A percentile compares a stretch with the other conserved stretches of the same genome.
phyloP scores from a whole-genome alignment of 64 coral and sea anemone genomes.

The Hydrozoanthus tunicans region DNA sequence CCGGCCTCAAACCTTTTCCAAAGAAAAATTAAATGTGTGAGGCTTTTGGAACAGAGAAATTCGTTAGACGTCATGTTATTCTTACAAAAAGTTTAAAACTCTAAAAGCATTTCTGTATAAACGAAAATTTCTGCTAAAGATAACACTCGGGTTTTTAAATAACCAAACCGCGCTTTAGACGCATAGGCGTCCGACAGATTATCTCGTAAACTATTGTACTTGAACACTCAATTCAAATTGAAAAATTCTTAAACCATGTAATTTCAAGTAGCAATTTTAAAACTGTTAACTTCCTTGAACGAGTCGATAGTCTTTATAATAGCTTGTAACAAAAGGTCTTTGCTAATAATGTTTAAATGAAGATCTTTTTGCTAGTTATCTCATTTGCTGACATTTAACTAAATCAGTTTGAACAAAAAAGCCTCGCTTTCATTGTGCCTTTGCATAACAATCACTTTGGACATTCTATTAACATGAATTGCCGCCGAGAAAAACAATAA shows the following conservation, averaged over 20 bases:
- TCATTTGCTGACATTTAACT: slow-evolving; percentile 3
- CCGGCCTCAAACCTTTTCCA: too few species aligned
- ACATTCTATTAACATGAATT: not conserved
- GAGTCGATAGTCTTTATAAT: not conserved
- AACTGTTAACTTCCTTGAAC: not conserved
- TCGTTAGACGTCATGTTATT: too few species aligned
- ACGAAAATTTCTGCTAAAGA: not conserved
- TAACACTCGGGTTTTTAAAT: not conserved
- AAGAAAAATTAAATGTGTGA: too few species aligned
- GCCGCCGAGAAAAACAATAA: not conserved
- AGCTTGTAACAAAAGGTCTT: not conserved
- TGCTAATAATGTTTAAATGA: not conserved
- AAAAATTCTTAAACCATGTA: not conserved
- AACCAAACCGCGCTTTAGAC: not conserved
- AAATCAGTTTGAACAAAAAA: slow-evolving; percentile 18
- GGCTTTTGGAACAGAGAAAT: too few species aligned
- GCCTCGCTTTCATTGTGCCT: not conserved
- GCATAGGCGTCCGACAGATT: not conserved
- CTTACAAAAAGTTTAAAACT: not conserved
- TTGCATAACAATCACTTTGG: slow-evolving; percentile 13
- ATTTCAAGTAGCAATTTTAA: not conserved
- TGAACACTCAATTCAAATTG: not conserved
- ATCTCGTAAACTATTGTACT: not conserved
- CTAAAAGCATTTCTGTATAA: not conserved
- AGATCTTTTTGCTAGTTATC: not conserved